Evolutionary conservation across 2,888 invertebrate species (phyloP), one percentile per base, ranked within the genome.

Genomic region (Drosophila tripunctata): DNA sequence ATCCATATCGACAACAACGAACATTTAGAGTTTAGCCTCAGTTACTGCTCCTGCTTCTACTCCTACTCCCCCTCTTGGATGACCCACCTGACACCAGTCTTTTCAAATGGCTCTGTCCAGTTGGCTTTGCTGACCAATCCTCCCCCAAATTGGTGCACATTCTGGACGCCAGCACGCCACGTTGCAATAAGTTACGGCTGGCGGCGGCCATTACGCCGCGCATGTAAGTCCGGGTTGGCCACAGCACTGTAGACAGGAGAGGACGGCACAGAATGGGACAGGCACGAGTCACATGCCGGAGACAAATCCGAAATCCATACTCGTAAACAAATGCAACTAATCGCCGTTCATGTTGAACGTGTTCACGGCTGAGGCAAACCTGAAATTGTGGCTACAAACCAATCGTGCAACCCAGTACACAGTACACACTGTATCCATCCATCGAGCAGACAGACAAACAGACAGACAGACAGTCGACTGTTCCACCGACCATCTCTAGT

Each of bases 311-410:
- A 86, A 89, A 89, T 90, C 89, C 88, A 81, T 85, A 86, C 88
- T 88, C 89, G 75, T 89, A 89, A 89, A 90, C 90, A 89, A 89
- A 89, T 90, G 89, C 89, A 90, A 86, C 87, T 89, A 90, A 89
- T 90, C 89, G 85, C 81, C 80, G 75, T 75, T 87, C 84, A 83
- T 86, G 87, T 88, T 67, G 79, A 81, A 86, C 84, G 81, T 81
- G 84, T 87, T 83, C 75, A 79, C 84, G 81, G 76, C 86, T 74
- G 36, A 78, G 75, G 70, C 75, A 47, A 55, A 87, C 78, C 82
- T 78, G 79, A 77, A 81, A 78, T 79, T 85, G 81, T 83, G 86
- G 83, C 65, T 52, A 50, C 55, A 55, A 58, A 45, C 61, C 60
- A 68, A 64, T 68, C 68, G 62, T 48, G 36, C 67, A n/a, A 15